Evolutionary conservation across 2,113 vertebrate species (phyloP).

Genomic region (Dendropsophus ebraccatus): DNA sequence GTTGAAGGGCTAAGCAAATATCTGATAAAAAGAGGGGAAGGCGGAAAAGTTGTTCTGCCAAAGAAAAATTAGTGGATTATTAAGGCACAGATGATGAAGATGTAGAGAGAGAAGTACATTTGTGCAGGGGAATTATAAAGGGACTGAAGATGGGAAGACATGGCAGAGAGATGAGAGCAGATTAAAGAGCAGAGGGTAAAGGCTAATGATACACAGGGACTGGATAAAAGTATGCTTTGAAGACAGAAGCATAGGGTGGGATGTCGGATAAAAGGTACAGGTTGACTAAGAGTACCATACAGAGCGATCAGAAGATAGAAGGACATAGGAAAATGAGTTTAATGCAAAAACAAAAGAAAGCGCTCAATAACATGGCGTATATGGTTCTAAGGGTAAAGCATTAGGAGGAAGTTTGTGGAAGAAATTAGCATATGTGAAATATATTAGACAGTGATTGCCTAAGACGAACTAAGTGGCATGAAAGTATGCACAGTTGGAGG

Average conservation of each 20-base stretch:
- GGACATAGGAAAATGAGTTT: not conserved
- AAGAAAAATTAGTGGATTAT: not conserved
- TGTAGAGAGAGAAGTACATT: not conserved
- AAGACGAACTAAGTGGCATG: not conserved
- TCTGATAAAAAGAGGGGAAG: not conserved
- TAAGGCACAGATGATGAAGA: not conserved
- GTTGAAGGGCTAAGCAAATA: not conserved
- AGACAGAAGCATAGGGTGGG: not conserved
- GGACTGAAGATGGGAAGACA: not conserved
- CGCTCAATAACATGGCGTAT: not conserved
- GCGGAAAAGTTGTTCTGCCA: not conserved
- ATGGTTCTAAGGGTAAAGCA: not conserved
- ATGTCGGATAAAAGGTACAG: not conserved
- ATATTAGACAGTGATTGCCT: not conserved
- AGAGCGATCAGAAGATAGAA: not conserved
- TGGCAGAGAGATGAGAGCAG: not conserved
- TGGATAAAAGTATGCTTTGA: not conserved
- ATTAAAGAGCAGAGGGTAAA: not conserved
- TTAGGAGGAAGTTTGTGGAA: not conserved
- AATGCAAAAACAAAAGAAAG: not conserved
- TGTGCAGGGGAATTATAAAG: not conserved
- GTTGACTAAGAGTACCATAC: not conserved
- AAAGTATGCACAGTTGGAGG: not conserved
- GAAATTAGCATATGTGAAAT: not conserved
- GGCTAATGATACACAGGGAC: not conserved